Conservation (phyloP, 2,888 invertebrate species). For the Drosophila fungiperda region DNA sequence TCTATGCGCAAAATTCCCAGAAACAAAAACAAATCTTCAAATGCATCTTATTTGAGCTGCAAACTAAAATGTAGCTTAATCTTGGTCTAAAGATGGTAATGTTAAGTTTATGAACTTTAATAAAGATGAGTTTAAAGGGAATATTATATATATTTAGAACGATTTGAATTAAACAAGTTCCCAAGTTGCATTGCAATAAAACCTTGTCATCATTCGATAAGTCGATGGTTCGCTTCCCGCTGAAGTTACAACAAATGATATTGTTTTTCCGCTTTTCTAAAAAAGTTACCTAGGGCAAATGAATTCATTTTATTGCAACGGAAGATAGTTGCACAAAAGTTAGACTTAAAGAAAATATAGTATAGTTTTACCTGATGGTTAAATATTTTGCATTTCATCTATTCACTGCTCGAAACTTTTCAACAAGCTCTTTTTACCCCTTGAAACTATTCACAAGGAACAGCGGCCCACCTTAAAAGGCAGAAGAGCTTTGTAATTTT, state of each 20-base stretch:
- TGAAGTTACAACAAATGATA: not conserved
- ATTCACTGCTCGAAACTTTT: not conserved
- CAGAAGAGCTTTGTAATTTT: constrained; percentile 11
- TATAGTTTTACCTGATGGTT: not conserved
- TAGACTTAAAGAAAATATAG: not conserved
- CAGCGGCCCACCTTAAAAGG: not conserved
- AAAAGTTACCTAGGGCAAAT: not conserved
- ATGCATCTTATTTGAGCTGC: not conserved
- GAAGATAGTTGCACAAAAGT: not conserved
- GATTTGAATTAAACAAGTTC: not conserved
- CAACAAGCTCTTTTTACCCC: not conserved
- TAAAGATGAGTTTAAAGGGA: not conserved
- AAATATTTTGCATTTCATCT: not conserved
- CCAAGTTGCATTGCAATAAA: not conserved
- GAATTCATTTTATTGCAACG: not conserved
- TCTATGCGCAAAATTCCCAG: not conserved
- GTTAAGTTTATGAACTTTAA: not conserved
- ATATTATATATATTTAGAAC: not conserved
- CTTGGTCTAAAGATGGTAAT: not conserved
- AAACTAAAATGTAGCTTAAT: not conserved
- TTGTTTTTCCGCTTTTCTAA: not conserved
- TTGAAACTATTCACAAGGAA: constrained; percentile 8
- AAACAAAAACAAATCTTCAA: not conserved
- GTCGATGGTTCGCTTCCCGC: not conserved
- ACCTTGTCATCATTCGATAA: not conserved